A percentile compares a stretch with the other conserved stretches of the same genome.
phyloP scores from a whole-genome alignment of 2,797 vertebrate genomes.

The Percopsis omiscomaycus region DNA sequence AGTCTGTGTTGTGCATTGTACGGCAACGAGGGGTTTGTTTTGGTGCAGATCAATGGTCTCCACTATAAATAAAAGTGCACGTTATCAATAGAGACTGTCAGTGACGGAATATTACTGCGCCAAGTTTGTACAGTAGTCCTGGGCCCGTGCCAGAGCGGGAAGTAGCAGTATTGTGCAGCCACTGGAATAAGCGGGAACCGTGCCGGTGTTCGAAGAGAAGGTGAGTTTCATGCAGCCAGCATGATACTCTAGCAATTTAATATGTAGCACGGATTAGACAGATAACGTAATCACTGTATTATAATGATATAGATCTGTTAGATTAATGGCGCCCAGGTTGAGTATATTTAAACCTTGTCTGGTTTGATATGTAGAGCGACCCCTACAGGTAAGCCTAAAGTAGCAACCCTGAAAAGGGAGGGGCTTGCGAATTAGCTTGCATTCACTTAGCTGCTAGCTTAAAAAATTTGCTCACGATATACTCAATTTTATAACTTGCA shows the following conservation, averaged over 20 bases:
- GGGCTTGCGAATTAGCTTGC: not conserved
- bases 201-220: conserved; percentile 24
- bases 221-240: conserved; percentile 63
- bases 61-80: conserved; percentile 6
- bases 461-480: not conserved
- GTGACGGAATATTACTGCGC: not conserved
- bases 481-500: not conserved
- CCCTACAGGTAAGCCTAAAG: not conserved
- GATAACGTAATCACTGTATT: not conserved
- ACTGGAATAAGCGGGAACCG: conserved; percentile 54
- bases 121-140: not conserved
- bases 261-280: not conserved
- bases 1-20: conserved; percentile 16
- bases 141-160: conserved; percentile 5
- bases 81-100: not conserved
- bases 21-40: conserved; percentile 27
- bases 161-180: not conserved
- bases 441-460: not conserved
- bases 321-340: no score
- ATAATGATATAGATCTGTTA: no score
- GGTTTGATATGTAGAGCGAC: not conserved
- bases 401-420: not conserved
- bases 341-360: not conserved
- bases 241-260: conserved; percentile 24
- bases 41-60: conserved; percentile 32